A percentile compares a stretch with the other conserved stretches of the same genome.
These are phyloP conservation scores for Hemiscyllium ocellatum DNA, from an alignment of 2,113 vertebrate genomes.

Conservation along the genomic window DNA sequence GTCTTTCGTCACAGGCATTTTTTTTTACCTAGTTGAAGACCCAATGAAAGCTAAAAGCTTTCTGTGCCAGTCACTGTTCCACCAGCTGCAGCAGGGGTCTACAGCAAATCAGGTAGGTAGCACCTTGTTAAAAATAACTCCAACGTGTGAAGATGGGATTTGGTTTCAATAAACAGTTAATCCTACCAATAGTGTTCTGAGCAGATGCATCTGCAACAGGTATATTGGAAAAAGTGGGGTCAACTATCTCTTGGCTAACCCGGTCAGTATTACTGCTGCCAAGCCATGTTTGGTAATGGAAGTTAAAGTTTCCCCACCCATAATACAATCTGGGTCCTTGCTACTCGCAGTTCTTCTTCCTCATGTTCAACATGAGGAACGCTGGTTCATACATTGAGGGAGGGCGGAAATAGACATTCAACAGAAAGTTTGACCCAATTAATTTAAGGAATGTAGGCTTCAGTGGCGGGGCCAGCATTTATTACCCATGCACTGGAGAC, in stretches of 20 bases:
- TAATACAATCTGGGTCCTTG: not conserved
- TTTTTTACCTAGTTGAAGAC: too few species aligned
- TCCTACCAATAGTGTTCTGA: not conserved
- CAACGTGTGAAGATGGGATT: not conserved
- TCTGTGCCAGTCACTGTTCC: too few species aligned
- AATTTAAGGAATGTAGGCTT: too few species aligned
- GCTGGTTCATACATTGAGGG: not conserved
- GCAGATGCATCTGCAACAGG: not conserved
- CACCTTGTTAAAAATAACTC: too few species aligned
- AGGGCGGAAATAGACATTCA: not conserved
- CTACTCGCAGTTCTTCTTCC: not conserved
- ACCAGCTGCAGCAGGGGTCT: too few species aligned
- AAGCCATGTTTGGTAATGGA: too few species aligned
- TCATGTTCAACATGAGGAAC: not conserved
- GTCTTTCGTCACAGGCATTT: too few species aligned
- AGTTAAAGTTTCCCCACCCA: too few species aligned
- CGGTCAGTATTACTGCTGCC: not conserved
- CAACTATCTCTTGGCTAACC: not conserved
- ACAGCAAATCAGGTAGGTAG: too few species aligned
- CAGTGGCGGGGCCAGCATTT: too few species aligned
- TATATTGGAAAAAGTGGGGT: not conserved
- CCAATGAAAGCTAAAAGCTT: too few species aligned
- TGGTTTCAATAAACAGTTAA: not conserved
- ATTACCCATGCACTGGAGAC: too few species aligned
- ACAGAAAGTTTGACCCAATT: not conserved